These are phyloP conservation scores for Epinotia bilunana DNA, from an alignment of 2,888 invertebrate genomes.

Conservation along the genomic window DNA sequence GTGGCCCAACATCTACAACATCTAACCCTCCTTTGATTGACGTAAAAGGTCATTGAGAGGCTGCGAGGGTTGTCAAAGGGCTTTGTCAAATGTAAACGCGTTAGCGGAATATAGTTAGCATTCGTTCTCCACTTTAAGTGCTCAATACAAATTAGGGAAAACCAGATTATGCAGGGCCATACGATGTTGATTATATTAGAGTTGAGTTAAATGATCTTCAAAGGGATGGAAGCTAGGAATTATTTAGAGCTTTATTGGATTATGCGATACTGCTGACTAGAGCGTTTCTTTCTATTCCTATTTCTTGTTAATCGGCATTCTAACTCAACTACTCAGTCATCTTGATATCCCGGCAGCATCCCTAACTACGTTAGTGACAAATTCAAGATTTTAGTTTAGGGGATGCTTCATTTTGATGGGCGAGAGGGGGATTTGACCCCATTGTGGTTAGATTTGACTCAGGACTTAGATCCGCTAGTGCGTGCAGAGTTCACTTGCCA, in stretches of 20 bases:
- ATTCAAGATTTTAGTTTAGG: too few species aligned
- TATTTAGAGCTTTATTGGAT: conserved; percentile 5
- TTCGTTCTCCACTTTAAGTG: conserved; percentile 44
- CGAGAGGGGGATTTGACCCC: too few species aligned
- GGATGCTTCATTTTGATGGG: too few species aligned
- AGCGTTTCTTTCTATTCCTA: background rate
- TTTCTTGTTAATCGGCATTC: background rate
- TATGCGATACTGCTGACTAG: background rate
- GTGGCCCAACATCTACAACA: conserved; percentile 47
- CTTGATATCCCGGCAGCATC: too few species aligned
- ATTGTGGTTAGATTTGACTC: too few species aligned
- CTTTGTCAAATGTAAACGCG: conserved; percentile 51
- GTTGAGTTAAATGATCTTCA: conserved; percentile 28
- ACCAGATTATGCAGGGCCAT: conserved; percentile 39
- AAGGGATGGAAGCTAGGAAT: conserved; percentile 7
- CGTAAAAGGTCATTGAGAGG: conserved; percentile 56
- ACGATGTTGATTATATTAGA: conserved; percentile 35
- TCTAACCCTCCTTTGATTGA: conserved; percentile 60
- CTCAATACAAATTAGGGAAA: conserved; percentile 45
- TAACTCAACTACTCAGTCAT: too few species aligned
- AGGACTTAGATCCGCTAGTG: too few species aligned
- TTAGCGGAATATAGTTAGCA: conserved; percentile 48
- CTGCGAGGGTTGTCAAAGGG: conserved; percentile 56
- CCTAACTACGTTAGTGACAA: too few species aligned
- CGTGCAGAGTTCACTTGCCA: too few species aligned